Percentiles rank a stretch among this genome's conserved stretches.
Conservation (phyloP, 2,888 invertebrate species). For the Dyspetes luteomarginatus region DNA sequence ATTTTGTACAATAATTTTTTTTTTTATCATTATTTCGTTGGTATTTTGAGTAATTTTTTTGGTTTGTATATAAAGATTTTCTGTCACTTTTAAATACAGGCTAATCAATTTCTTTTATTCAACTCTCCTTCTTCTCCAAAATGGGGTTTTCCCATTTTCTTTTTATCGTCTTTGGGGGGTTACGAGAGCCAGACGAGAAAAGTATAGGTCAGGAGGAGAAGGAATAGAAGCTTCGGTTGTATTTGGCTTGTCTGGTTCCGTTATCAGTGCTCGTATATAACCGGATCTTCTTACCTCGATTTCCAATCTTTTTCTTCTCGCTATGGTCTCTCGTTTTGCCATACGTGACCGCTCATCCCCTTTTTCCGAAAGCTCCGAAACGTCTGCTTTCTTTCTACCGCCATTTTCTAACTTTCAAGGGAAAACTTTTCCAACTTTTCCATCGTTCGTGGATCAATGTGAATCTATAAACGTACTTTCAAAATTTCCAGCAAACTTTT, state of each 20-base stretch:
- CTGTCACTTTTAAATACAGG: too few relatives aligned
- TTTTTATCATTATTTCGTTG: too few relatives aligned
- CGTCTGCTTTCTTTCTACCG: constrained; percentile 30
- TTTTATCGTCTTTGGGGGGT: constrained; percentile 52
- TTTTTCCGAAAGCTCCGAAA: constrained; percentile 4
- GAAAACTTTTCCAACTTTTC: constrained; percentile 50
- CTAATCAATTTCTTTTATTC: constrained; percentile 16
- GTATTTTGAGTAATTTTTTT: too few relatives aligned
- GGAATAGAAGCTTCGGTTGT: constrained; percentile 11
- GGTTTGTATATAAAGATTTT: too few relatives aligned
- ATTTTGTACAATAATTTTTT: too few relatives aligned
- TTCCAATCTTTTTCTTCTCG: constrained; percentile 61
- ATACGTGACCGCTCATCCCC: constrained; percentile 14
- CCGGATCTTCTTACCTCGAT: constrained; percentile 58
- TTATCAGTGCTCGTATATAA: constrained; percentile 65
- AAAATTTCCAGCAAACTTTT: constrained; percentile 38
- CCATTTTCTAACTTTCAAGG: constrained; percentile 58
- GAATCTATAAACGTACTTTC: neutral
- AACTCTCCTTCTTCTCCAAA: constrained; percentile 16
- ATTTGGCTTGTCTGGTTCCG: constrained; percentile 15
- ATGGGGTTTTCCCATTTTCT: constrained; percentile 47
- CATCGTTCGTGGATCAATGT: neutral
- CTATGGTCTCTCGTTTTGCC: constrained; percentile 11
- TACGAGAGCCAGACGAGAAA: constrained; percentile 36
- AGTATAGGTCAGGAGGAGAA: constrained; percentile 20